Evolutionary conservation across 2,113 vertebrate genomes (phyloP).

Genomic region (Sclerurus mexicanus): DNA sequence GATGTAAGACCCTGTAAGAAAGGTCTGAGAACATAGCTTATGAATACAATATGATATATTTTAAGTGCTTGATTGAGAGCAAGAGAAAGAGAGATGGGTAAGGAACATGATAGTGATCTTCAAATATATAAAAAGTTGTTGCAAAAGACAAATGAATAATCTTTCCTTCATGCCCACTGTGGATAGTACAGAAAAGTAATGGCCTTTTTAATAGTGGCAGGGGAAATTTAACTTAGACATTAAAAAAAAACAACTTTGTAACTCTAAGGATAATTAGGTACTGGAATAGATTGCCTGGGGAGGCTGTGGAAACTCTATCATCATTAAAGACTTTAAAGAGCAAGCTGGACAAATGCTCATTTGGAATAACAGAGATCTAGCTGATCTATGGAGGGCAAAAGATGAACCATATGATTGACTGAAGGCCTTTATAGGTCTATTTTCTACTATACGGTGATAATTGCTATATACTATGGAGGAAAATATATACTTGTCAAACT

Average conservation of each 20-base stretch:
- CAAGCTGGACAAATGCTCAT: background rate
- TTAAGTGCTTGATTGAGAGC: background rate
- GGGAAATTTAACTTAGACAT: slow-evolving; percentile 12
- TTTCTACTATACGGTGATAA: background rate
- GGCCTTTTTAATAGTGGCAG: background rate
- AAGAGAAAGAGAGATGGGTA: background rate
- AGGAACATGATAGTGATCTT: background rate
- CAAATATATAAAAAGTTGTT: background rate
- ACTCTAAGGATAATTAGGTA: background rate
- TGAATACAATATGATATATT: background rate
- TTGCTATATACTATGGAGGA: background rate
- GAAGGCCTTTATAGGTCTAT: background rate
- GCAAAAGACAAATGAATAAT: background rate
- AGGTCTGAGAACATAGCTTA: background rate
- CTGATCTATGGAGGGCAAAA: background rate
- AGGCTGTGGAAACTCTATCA: background rate
- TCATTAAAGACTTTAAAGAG: background rate
- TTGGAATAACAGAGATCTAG: background rate
- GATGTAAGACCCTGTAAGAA: background rate
- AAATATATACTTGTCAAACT: background rate
- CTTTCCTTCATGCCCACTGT: background rate
- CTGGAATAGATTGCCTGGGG: background rate
- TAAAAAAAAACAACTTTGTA: background rate
- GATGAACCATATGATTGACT: background rate
- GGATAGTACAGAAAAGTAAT: background rate